Percentiles rank a stretch among this genome's conserved stretches.
Conservation (phyloP, 2,113 vertebrate species). For the Pteronura brasiliensis region DNA sequence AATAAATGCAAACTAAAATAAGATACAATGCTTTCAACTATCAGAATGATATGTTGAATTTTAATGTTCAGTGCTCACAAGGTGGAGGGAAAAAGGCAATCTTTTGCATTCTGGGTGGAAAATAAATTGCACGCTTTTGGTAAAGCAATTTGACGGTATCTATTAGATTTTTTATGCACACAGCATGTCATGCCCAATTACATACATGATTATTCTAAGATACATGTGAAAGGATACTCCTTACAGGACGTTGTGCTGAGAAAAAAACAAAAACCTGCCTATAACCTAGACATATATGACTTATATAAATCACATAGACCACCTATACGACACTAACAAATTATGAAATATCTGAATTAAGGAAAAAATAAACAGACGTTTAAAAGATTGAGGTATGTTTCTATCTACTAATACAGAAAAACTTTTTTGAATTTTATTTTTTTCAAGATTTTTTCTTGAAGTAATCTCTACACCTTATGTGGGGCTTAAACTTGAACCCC, state of each 20-base stretch:
- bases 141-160: neutral
- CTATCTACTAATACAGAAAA: neutral
- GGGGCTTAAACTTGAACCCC: neutral
- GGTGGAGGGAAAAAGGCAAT: neutral
- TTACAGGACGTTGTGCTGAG: neutral
- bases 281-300: neutral
- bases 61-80: neutral
- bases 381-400: neutral
- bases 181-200: neutral
- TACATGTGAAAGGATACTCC: neutral
- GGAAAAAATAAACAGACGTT: neutral
- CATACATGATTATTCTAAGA: neutral
- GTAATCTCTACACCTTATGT: neutral
- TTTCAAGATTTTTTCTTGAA: neutral
- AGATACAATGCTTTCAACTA: neutral
- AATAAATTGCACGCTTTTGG: neutral
- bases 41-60: neutral
- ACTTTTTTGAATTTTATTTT: neutral
- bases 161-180: neutral
- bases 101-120: neutral
- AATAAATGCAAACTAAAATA: constrained; percentile 15
- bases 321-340: neutral
- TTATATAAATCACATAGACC: neutral
- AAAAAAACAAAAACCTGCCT: neutral
- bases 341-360: neutral